Evolutionary conservation across 2,113 vertebrate species (phyloP).

Genomic region (Heterochromis multidens): DNA sequence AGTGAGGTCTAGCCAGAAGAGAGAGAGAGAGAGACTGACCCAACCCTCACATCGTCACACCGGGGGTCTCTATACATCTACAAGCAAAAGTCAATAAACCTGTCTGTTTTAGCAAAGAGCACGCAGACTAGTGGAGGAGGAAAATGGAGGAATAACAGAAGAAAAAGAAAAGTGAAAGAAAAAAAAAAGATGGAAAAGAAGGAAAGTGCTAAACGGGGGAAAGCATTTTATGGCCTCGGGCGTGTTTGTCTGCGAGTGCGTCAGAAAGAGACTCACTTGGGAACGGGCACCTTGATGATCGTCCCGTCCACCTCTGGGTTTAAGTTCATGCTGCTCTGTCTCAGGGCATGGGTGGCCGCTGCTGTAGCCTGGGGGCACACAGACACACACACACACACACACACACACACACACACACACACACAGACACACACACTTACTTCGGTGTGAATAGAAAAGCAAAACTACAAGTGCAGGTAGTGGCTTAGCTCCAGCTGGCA

Average conservation of each 20-base stretch:
- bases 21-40: conserved; percentile 26
- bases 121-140: background rate
- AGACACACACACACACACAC: conserved; percentile 68
- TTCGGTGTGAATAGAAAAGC: conserved; percentile 19
- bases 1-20: background rate
- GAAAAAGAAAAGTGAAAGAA: background rate
- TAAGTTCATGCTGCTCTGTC: conserved; percentile 95
- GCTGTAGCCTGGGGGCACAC: conserved; percentile 81
- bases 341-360: conserved; percentile 86
- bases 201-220: background rate
- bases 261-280: conserved; percentile 84
- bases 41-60: conserved; percentile 26
- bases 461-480: conserved; percentile 78
- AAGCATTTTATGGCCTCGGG: background rate
- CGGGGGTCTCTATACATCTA: conserved; percentile 22
- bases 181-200: background rate
- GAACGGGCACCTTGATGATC: conserved; percentile 90
- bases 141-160: background rate
- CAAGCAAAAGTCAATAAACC: conserved; percentile 52
- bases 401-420: conserved; percentile 59
- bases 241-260: background rate
- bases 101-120: conserved; percentile 28
- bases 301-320: conserved; percentile 93
- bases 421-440: conserved; percentile 65
- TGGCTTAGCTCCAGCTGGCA: conserved; percentile 62